These are phyloP conservation scores for Potorous gilbertii DNA, from an alignment of 2,797 vertebrate genomes.

Conservation along the genomic window DNA sequence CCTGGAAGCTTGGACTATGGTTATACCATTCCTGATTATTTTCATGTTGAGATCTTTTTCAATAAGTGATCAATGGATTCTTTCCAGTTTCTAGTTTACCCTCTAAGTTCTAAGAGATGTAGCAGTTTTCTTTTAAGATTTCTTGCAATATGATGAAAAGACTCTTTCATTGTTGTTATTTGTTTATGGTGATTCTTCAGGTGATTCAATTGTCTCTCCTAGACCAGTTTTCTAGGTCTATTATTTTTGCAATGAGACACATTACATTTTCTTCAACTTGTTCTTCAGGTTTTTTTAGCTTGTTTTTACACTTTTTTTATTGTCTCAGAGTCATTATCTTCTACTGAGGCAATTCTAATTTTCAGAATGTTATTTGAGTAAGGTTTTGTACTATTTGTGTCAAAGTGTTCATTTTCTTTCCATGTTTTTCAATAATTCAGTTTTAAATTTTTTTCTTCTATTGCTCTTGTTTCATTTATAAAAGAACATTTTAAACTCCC, in stretches of 20 bases:
- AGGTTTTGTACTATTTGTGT: not conserved
- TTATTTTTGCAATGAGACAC: not conserved
- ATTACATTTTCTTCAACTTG: not conserved
- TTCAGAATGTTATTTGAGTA: not conserved
- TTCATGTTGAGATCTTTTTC: not conserved
- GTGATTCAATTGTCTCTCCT: not conserved
- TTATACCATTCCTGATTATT: not conserved
- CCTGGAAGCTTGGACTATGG: not conserved
- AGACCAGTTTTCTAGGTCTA: not conserved
- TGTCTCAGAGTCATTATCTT: not conserved
- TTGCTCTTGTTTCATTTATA: not conserved
- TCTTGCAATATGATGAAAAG: not conserved
- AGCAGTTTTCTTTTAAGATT: not conserved
- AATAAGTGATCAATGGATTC: not conserved
- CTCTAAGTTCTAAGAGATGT: not conserved
- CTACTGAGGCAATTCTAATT: not conserved
- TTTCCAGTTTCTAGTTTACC: not conserved
- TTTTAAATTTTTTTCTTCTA: not conserved
- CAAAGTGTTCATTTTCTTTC: not conserved
- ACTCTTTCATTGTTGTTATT: not conserved
- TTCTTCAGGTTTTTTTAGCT: not conserved
- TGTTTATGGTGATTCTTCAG: not conserved
- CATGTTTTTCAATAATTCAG: not conserved
- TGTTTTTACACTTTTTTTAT: not conserved
- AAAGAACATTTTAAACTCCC: not conserved